Base-by-base conservation (phyloP, 2,113 vertebrate genomes). In the Toxotes chatareus region DNA sequence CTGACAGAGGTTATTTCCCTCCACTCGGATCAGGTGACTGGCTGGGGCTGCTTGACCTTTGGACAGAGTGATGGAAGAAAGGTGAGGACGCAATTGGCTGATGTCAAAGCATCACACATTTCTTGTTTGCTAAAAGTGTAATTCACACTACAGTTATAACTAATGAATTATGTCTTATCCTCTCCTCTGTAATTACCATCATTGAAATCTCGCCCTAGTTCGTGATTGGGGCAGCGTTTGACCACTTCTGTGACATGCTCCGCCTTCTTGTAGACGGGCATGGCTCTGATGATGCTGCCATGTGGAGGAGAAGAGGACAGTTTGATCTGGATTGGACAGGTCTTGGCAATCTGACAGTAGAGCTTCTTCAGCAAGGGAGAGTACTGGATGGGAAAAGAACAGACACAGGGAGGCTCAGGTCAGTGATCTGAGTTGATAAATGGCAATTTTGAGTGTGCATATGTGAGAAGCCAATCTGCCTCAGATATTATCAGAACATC, bases 311-410 rank as follows among this genome's bases (percentile, higher is more conserved):
- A 93, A 0, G 94, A 93, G 32, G 96, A 95, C 76, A 99, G 95
- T 88, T 99, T 99, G 94, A 99, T 95, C 94, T 99, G 98, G 94
- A 99, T 99, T 47, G 98, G 98, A 5, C 98, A 99, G 0, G 98
- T 99, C 90, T 99, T 99, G 63, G 98, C 98, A 0, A 99, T 99
- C 88, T 99, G 98, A 89, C 98, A 99, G 95, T 99, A 99, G 57
- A 99, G 96, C 72, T 99, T 99, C 96, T 99, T 99, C 93, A 99
- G 93, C 90, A 99, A 88, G 0, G 98, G 98, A 3, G 98, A 99
- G 91, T 99, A 99, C 98, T 99, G 71, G 77, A 46, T 32, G 76
- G 64, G 75, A 75, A 7, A 60, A 72, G n/a, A 84, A 53, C 21
- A 79, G 19, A 81, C 32, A 85, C 11, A 61, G 31, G 0, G 34